Evolutionary conservation across 2,797 vertebrate genomes (phyloP), one percentile per base, ranked within the genome.

Genomic region (Phrynocephalus forsythii): DNA sequence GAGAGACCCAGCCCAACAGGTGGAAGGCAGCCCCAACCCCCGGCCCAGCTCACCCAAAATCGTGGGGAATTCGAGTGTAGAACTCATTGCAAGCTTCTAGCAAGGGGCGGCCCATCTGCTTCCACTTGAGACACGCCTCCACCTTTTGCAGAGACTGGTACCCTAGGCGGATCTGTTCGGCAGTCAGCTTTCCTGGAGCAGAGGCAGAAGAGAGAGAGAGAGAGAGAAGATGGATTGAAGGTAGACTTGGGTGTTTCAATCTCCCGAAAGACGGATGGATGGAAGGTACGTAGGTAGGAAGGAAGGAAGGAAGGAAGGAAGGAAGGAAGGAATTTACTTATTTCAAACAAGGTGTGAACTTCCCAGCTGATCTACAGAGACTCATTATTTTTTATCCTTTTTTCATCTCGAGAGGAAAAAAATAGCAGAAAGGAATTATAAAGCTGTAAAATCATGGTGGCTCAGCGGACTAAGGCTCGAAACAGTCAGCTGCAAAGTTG

Each of bases 41-140:
- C 6, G 52, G 60, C 10, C 56, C 88, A 52, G 52, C 78, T 92
- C 86, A 99, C 98, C 98, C 98, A 84, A 99, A 99, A 95, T 99
- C 97, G 72, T 99, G 98, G 1, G 98, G 98, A 89, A 99, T 98
- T 68, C 98, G 97, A 26, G 98, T 99, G 93, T 99, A 99, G 93
- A 99, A 99, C 90, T 98, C 97, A 94, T 98, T 99, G 94, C 98
- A 99, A 0, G 98, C 98, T 44, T 98, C 98, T 83, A 98, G 13
- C 76, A 98, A 96, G 15, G 96, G 95, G 5, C 83, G 93, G 71
- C 75, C 95, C 24, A 92, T 93, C 68, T 94, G 94, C 86, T 97
- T 98, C 68, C 90, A 96, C 88, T 96, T 97, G 90, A 99, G 89
- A 94, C 98, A 98, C 0, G 95, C 96, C 92, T 99, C 98, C 7